Conservation (phyloP, 2,113 vertebrate species). For the Bubo bubo region DNA sequence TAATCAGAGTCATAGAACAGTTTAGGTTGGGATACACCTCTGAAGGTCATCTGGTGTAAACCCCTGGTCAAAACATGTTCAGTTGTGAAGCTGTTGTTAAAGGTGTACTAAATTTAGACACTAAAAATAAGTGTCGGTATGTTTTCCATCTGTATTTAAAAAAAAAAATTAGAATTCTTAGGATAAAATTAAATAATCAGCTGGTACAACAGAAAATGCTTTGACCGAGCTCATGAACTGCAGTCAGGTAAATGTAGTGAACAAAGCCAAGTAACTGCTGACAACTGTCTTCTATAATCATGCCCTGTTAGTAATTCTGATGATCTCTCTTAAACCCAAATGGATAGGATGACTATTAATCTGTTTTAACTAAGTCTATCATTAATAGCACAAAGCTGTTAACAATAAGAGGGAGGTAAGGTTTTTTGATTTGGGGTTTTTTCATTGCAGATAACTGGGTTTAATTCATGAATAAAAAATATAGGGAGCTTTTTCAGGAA, state of each 20-base stretch:
- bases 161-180: not conserved
- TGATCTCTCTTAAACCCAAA: not conserved
- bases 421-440: not conserved
- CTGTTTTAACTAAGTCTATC: not conserved
- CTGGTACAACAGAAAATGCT: not conserved
- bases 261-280: not conserved
- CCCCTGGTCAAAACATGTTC: not conserved
- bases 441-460: not conserved
- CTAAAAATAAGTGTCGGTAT: not conserved
- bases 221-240: not conserved
- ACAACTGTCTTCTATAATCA: not conserved
- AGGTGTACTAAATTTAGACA: not conserved
- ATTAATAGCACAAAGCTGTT: not conserved
- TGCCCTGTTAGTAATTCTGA: not conserved
- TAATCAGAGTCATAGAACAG: not conserved
- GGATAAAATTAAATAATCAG: not conserved
- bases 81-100: not conserved
- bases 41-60: not conserved
- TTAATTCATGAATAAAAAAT: not conserved
- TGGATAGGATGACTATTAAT: not conserved
- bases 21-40: not conserved
- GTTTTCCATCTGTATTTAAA: not conserved
- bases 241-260: not conserved
- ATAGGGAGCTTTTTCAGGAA: not conserved
- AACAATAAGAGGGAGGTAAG: not conserved